These are phyloP conservation scores for Pachyuromys duprasi DNA, from an alignment of 2,797 vertebrate species.

Conservation along the genomic window DNA sequence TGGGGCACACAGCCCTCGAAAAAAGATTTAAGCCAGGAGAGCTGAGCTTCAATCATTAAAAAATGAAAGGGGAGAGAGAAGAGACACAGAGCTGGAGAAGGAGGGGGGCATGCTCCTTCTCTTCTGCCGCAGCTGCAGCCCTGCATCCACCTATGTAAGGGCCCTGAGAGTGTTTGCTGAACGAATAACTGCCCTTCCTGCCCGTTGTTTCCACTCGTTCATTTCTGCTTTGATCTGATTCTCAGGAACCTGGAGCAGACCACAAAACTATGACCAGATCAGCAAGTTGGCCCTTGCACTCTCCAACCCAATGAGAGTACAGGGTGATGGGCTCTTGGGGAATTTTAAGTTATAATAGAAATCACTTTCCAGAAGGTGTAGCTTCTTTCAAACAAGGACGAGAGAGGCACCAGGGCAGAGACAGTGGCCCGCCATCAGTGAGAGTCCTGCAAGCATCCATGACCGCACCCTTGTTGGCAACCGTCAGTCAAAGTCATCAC, in stretches of 20 bases:
- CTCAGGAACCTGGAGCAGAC: conserved; percentile 84
- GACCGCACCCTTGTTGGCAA: not conserved
- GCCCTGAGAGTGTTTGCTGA: not conserved
- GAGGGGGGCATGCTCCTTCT: not conserved
- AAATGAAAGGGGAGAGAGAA: not conserved
- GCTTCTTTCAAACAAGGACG: conserved; percentile 69
- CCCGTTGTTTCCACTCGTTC: not conserved
- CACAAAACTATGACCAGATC: conserved; percentile 83
- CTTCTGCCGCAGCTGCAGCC: not conserved
- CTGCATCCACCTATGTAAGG: rapidly evolving
- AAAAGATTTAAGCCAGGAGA: not conserved
- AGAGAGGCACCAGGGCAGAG: conserved; percentile 16
- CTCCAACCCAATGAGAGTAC: conserved; percentile 30
- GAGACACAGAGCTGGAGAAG: not conserved
- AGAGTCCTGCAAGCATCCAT: not conserved
- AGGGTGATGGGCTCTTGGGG: conserved; percentile 76
- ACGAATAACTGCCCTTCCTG: not conserved
- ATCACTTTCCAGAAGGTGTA: conserved; percentile 78
- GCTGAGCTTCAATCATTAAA: not conserved
- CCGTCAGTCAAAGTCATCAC: too few species aligned
- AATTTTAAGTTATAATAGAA: conserved; percentile 82
- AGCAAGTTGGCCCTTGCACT: conserved; percentile 81
- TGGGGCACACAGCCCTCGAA: not conserved
- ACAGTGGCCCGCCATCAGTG: not conserved
- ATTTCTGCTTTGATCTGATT: conserved; percentile 73